Conservation (phyloP, 2,113 vertebrate species). For the Notothenia rossii region DNA sequence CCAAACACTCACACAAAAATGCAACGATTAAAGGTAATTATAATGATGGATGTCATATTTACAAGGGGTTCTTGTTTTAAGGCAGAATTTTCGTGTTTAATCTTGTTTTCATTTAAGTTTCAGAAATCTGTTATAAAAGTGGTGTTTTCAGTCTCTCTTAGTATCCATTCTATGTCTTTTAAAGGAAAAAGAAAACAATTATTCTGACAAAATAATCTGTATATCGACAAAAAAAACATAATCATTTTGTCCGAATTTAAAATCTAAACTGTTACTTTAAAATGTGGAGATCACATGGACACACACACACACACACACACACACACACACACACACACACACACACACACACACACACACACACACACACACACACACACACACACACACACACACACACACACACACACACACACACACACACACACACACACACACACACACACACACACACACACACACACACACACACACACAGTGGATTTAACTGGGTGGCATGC, state of each 20-base stretch:
- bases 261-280: background rate
- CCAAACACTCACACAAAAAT: background rate
- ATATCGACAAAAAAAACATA: too few species aligned
- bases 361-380: constrained; percentile 45
- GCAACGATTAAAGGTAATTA: too few species aligned
- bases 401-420: constrained; percentile 52
- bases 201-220: too few species aligned
- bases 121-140: background rate
- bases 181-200: too few species aligned
- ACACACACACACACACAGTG: constrained; percentile 48
- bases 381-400: constrained; percentile 38
- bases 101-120: background rate
- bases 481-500: constrained; percentile 36
- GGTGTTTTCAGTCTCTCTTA: too few species aligned
- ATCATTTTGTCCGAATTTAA: background rate
- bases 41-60: too few species aligned
- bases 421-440: constrained; percentile 41
- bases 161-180: too few species aligned
- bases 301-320: constrained; percentile 42
- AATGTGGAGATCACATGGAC: background rate
- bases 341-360: constrained; percentile 28
- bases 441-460: constrained; percentile 2
- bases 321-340: background rate
- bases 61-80: too few species aligned
- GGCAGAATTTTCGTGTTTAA: background rate